Evolutionary conservation across 2,797 vertebrate species (phyloP).

Genomic region (Takifugu ocellatus): DNA sequence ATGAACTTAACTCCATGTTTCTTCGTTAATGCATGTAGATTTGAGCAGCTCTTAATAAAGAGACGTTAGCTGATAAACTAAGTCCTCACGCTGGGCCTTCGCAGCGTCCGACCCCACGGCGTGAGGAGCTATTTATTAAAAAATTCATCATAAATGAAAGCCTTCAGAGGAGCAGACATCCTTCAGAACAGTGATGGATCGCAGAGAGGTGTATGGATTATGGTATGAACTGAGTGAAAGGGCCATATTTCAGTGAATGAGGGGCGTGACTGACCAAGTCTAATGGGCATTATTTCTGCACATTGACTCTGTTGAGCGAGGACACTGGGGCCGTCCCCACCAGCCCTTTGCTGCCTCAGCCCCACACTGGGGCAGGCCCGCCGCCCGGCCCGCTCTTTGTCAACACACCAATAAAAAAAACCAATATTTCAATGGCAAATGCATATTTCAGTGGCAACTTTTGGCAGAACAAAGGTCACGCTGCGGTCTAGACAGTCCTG

Average conservation of each 20-base stretch:
- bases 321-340: conserved; percentile 66
- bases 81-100: conserved; percentile 41
- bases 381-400: conserved; percentile 72
- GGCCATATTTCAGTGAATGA: conserved; percentile 68
- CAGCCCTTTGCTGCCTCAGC: conserved; percentile 62
- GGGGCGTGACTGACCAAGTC: conserved; percentile 80
- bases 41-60: too few species aligned
- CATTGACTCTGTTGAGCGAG: conserved; percentile 82
- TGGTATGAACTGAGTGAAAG: conserved; percentile 63
- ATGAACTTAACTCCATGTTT: too few species aligned
- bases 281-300: conserved; percentile 91
- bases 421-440: conserved; percentile 71
- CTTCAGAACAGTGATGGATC: conserved; percentile 69
- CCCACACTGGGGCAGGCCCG: conserved; percentile 76
- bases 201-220: conserved; percentile 61
- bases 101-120: conserved; percentile 24
- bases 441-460: conserved; percentile 68
- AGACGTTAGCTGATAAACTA: conserved; percentile 16
- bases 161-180: conserved; percentile 43
- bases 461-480: conserved; percentile 70
- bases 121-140: conserved; percentile 45
- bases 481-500: conserved; percentile 52
- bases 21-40: too few species aligned
- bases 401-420: conserved; percentile 70
- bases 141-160: conserved; percentile 59